phyloP scores from a whole-genome alignment of 1,140 invertebrate species.

The Pogonomyrmex californicus region DNA sequence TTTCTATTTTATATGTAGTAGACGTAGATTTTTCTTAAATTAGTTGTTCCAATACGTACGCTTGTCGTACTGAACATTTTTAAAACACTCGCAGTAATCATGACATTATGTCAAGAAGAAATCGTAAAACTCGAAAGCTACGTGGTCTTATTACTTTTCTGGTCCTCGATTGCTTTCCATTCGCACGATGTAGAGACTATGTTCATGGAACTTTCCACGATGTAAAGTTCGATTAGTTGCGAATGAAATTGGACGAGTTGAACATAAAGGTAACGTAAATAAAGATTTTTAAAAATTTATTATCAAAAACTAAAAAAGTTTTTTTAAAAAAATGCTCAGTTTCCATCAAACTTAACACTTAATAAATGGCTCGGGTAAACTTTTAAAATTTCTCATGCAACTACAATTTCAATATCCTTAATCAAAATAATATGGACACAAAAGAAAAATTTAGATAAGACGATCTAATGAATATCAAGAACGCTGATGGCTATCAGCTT shows the following conservation, averaged over 20 bases:
- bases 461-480: slow-evolving; percentile 66
- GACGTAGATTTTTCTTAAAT: not conserved
- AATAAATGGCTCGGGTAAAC: not conserved
- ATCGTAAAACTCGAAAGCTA: slow-evolving; percentile 54
- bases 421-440: not conserved
- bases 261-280: not conserved
- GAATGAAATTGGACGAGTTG: not conserved
- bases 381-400: not conserved
- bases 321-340: not conserved
- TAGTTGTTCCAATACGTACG: not conserved
- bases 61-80: slow-evolving; percentile 13
- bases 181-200: not conserved
- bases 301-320: not conserved
- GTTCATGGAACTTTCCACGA: slow-evolving; percentile 23
- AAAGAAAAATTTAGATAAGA: not conserved
- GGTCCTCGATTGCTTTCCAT: slow-evolving; percentile 45
- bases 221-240: slow-evolving; percentile 9
- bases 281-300: not conserved
- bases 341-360: not conserved
- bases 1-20: not conserved
- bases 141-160: slow-evolving; percentile 36
- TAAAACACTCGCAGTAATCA: not conserved
- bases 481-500: slow-evolving; percentile 25
- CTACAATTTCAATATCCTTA: not conserved
- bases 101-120: slow-evolving; percentile 35